A percentile compares a stretch with the other conserved stretches of the same genome.
Evolutionary conservation across 2,797 vertebrate genomes (phyloP).

Genomic region (Arctocebus calabarensis): DNA sequence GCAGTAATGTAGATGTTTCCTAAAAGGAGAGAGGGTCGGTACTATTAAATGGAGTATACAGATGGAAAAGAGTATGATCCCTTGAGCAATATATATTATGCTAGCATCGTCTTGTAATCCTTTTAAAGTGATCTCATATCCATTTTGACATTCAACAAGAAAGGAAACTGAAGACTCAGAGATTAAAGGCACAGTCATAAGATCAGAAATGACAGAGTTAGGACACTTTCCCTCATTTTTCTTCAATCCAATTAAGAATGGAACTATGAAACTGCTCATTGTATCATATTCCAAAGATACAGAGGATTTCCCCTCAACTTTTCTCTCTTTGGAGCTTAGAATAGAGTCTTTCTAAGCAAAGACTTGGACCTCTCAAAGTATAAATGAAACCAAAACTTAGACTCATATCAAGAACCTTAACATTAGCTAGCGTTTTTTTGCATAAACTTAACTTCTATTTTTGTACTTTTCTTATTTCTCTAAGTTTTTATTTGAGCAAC

Average conservation of each 20-base stretch:
- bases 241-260: background rate
- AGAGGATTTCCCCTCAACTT: background rate
- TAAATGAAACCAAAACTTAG: background rate
- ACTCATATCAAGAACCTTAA: background rate
- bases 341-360: background rate
- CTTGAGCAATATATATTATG: background rate
- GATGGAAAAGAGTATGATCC: background rate
- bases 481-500: background rate
- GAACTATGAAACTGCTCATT: background rate
- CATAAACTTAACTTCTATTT: background rate
- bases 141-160: background rate
- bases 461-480: background rate
- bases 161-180: background rate
- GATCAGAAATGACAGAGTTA: background rate
- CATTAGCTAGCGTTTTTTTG: background rate
- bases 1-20: slow-evolving; percentile 15
- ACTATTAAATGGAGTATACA: background rate
- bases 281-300: background rate
- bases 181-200: background rate
- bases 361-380: background rate
- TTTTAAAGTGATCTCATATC: background rate
- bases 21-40: background rate
- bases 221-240: background rate
- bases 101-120: background rate
- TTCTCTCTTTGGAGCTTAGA: background rate